Conservation (phyloP, 2,113 vertebrate genomes). For the Ochotona curzoniae region DNA sequence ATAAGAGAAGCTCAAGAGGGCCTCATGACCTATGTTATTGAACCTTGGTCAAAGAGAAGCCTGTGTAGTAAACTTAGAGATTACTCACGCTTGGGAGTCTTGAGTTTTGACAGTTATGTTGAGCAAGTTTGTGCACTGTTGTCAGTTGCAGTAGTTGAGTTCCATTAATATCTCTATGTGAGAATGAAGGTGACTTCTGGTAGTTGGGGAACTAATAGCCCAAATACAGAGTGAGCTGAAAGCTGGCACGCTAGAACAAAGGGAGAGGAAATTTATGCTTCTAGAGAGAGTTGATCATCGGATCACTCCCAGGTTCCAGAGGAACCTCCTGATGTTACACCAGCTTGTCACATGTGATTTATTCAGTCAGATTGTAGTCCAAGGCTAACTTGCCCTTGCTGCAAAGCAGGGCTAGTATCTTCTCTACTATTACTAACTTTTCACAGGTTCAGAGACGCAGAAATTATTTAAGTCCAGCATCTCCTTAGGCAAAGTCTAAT, state of each 20-base stretch:
- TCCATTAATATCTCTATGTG: not conserved
- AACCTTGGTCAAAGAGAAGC: not conserved
- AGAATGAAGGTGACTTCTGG: not conserved
- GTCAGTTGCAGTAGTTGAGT: not conserved
- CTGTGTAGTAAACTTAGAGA: not conserved
- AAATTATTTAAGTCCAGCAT: slow-evolving; percentile 23
- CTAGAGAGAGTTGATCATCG: not conserved
- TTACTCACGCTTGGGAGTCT: not conserved
- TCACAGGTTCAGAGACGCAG: slow-evolving; percentile 47
- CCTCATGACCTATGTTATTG: not conserved
- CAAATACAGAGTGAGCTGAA: not conserved
- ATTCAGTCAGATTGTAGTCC: slow-evolving; percentile 18
- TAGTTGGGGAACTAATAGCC: not conserved
- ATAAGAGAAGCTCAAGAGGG: slow-evolving; percentile 25
- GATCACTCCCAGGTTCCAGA: slow-evolving; percentile 8
- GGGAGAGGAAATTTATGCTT: not conserved
- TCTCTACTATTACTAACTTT: not conserved
- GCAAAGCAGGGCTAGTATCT: not conserved
- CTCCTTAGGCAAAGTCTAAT: not conserved
- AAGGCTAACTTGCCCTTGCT: not conserved
- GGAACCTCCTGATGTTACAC: not conserved
- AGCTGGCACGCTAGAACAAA: not conserved
- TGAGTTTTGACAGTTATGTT: not conserved
- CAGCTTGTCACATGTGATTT: not conserved
- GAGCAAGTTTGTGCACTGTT: not conserved